Conservation (phyloP, 2,113 vertebrate species). For the Ciconia stormi region DNA sequence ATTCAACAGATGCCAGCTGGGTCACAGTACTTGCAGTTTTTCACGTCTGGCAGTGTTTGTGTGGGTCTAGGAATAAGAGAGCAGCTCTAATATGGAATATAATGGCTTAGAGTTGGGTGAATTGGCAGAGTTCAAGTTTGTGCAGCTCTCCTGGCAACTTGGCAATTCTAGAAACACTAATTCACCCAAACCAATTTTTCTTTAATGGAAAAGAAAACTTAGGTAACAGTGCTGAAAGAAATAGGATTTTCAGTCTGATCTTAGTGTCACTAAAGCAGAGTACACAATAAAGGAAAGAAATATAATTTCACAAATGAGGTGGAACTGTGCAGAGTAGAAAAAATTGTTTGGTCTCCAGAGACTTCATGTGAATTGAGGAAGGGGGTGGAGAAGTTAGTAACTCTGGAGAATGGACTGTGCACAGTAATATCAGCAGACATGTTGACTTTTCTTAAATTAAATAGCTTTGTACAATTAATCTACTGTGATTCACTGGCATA, state of each 20-base stretch:
- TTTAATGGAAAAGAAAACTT: neutral
- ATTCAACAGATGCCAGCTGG: neutral
- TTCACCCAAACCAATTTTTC: neutral
- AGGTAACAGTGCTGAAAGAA: neutral
- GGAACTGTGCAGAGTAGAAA: neutral
- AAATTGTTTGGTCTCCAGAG: neutral
- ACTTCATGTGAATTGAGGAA: neutral
- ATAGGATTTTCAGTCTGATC: neutral
- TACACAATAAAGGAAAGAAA: neutral
- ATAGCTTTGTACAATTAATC: neutral
- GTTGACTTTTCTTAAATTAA: neutral
- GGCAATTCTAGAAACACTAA: neutral
- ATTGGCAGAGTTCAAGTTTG: neutral
- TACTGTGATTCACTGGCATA: neutral
- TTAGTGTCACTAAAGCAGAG: neutral
- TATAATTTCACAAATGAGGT: neutral
- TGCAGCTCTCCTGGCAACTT: neutral
- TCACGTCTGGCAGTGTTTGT: neutral
- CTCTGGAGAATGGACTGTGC: neutral
- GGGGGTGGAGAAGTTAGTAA: neutral
- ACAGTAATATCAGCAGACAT: neutral
- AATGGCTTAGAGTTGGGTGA: neutral
- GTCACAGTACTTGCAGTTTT: neutral
- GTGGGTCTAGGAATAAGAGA: neutral
- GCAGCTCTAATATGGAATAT: neutral